Evolutionary conservation across 1,140 invertebrate genomes (phyloP), one percentile per base, ranked within the genome.

Genomic region (Littorina saxatilis): DNA sequence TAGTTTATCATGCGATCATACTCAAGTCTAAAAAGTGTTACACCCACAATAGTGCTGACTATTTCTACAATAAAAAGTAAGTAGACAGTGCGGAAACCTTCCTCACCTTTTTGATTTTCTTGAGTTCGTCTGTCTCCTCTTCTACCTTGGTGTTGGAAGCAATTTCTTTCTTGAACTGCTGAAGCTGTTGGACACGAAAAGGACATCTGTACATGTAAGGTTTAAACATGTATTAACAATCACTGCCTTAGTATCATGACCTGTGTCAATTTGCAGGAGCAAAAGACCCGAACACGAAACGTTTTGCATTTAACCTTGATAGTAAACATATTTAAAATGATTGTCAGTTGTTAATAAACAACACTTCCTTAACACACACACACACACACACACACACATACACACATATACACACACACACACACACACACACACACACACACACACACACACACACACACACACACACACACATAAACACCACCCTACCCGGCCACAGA

Each of bases 91-190:
- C 27, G 27, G 13, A 32, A 11, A 75, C n/a, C 13, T 29, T 61
- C n/a, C 13, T 29, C 40, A 92, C 97, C 94, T 98, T 98, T 91
- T 98, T 98, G 82, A 98, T 98, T 93, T 98, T 98, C 77, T 92
- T 91, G 9, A 94, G 91, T 84, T 94, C 94, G 94, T 95, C 92
- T 95, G 93, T 92, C 88, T 98, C 96, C 52, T 95, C 93, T 1
- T 95, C 95, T 58, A 89, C 75, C 50, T 85, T 87, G 55, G 88
- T 83, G 58, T 88, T 90, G 29, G 88, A 88, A 40, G 85, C 93
- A 92, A 94, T 94, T 90, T 97, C 96, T 85, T 95, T 96, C 90
- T 97, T 97, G 90, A 96, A 94, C 0, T 96, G 94, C 90, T 95
- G 96, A 77, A 98, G 91, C 96, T 97, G 92, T 15, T 88, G 87